phyloP scores from a whole-genome alignment of 2,113 vertebrate species.

The Chaetodon auriga region DNA sequence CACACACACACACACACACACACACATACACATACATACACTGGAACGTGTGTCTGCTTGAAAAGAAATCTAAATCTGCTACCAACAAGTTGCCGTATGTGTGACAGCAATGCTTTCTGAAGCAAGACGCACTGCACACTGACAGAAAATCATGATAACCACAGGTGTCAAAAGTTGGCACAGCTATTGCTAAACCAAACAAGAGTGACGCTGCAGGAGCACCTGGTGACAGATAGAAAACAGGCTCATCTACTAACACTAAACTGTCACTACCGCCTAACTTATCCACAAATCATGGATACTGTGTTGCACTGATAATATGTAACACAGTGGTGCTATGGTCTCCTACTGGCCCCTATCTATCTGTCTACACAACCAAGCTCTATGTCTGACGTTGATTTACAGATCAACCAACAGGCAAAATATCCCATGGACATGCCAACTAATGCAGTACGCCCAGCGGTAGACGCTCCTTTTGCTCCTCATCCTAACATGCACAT shows the following conservation, averaged over 20 bases:
- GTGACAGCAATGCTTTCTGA: constrained; percentile 14
- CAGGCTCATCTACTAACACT: constrained; percentile 57
- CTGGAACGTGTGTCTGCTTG: constrained; percentile 23
- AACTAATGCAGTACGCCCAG: constrained; percentile 29
- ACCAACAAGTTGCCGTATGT: not conserved
- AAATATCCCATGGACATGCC: constrained; percentile 68
- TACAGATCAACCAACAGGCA: constrained; percentile 43
- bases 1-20: constrained; percentile 23
- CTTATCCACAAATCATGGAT: constrained; percentile 49
- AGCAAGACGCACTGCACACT: not conserved
- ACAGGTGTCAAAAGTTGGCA: constrained; percentile 12
- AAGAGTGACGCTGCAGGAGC: constrained; percentile 25
- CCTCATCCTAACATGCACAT: constrained; percentile 18
- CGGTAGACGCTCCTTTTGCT: constrained; percentile 39
- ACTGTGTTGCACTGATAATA: constrained; percentile 44
- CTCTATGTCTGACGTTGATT: constrained; percentile 52
- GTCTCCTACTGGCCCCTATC: constrained; percentile 31
- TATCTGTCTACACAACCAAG: constrained; percentile 31
- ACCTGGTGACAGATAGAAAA: constrained; percentile 53
- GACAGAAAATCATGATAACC: constrained; percentile 11
- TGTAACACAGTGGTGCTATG: constrained; percentile 57
- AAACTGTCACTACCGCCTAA: constrained; percentile 44
- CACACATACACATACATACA: constrained; percentile 32
- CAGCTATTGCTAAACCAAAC: constrained; percentile 37
- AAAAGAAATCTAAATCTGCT: constrained; percentile 25